These are phyloP conservation scores for Lophotis ruficrista DNA, from an alignment of 2,113 vertebrate species.

Conservation along the genomic window DNA sequence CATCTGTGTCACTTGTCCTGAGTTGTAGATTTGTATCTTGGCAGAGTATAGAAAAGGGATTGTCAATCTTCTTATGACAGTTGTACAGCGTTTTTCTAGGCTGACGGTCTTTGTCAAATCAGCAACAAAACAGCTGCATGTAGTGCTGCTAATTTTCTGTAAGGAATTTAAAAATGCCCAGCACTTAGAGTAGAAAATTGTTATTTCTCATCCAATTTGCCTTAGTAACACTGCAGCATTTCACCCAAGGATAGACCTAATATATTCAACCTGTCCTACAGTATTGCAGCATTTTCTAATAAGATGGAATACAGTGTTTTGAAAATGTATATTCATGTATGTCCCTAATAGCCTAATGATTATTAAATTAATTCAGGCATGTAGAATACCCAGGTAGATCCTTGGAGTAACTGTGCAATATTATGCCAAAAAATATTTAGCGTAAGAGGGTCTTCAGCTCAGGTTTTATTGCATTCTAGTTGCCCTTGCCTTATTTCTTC, in stretches of 20 bases:
- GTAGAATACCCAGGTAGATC: not conserved
- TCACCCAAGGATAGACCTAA: not conserved
- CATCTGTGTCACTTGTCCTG: not conserved
- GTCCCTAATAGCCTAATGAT: not conserved
- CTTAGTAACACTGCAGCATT: not conserved
- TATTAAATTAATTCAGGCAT: not conserved
- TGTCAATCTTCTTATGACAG: slow-evolving; percentile 6
- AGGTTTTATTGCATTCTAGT: not conserved
- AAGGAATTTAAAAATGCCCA: not conserved
- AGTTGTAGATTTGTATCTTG: not conserved
- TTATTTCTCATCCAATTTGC: not conserved
- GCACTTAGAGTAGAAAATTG: not conserved
- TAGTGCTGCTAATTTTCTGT: not conserved
- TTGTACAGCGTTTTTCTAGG: not conserved
- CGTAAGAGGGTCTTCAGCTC: not conserved
- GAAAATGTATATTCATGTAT: not conserved
- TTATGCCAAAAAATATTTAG: not conserved
- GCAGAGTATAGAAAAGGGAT: not conserved
- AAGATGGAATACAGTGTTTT: not conserved
- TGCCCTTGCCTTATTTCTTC: not conserved
- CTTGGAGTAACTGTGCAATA: not conserved
- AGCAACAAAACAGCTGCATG: not conserved
- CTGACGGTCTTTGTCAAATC: not conserved
- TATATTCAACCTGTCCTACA: not conserved
- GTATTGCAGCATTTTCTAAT: not conserved